These are phyloP conservation scores for Vulpes lagopus DNA, from an alignment of 2,113 vertebrate genomes.

Conservation along the genomic window DNA sequence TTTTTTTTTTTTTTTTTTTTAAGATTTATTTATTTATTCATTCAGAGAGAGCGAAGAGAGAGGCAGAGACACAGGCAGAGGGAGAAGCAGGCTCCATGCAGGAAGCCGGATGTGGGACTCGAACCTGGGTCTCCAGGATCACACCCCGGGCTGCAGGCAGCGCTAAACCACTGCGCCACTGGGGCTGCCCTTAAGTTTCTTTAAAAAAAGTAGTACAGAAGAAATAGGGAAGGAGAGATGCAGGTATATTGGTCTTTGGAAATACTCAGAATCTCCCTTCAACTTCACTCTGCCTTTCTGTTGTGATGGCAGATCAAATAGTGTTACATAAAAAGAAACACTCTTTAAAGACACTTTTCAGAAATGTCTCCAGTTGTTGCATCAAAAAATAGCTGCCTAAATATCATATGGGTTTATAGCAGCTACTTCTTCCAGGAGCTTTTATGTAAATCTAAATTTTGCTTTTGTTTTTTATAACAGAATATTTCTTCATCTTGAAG, in stretches of 20 bases:
- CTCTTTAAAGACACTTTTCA: not conserved
- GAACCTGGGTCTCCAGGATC: too few relatives aligned
- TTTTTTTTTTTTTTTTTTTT: not conserved
- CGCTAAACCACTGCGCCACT: too few relatives aligned
- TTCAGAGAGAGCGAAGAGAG: too few relatives aligned
- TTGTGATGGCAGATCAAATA: constrained; percentile 14
- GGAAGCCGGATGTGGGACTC: too few relatives aligned
- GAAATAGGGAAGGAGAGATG: not conserved
- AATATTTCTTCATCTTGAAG: constrained; percentile 68
- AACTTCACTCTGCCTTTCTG: constrained; percentile 5
- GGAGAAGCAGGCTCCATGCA: too few relatives aligned
- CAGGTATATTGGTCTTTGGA: not conserved
- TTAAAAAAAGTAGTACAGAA: not conserved
- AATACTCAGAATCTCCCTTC: constrained; percentile 17
- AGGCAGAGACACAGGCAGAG: too few relatives aligned
- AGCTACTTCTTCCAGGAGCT: constrained; percentile 30
- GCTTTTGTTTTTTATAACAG: constrained; percentile 64
- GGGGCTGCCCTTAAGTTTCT: not conserved
- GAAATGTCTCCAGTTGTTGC: not conserved
- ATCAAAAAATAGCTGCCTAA: constrained; percentile 18
- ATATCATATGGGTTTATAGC: not conserved
- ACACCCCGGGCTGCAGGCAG: too few relatives aligned
- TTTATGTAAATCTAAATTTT: constrained; percentile 53
- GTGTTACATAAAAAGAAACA: not conserved
- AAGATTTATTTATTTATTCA: too few relatives aligned